These are phyloP conservation scores for Shargacucullia verbasci DNA, from an alignment of 2,888 invertebrate genomes.

Conservation along the genomic window DNA sequence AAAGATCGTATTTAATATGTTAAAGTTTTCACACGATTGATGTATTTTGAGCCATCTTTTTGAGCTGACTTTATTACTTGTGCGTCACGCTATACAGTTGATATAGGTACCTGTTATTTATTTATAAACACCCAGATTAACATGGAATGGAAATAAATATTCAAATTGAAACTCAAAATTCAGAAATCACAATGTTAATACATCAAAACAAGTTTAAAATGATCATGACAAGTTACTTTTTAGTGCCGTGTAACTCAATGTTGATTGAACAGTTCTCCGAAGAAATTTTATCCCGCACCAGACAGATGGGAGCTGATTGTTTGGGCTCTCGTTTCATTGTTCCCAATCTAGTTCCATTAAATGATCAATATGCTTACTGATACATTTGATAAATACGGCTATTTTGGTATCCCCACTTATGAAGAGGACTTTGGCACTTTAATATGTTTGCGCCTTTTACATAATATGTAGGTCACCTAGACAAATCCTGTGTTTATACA, in stretches of 20 bases:
- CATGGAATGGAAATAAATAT: no score
- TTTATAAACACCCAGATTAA: slow-evolving; percentile 34
- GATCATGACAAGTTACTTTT: slow-evolving; percentile 38
- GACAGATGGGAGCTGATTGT: slow-evolving; percentile 60
- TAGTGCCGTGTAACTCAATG: slow-evolving; percentile 27
- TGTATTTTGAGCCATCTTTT: slow-evolving; percentile 3
- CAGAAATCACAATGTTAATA: slow-evolving; percentile 14
- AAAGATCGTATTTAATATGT: no score
- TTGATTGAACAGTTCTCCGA: slow-evolving; percentile 47
- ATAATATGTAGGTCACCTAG: slow-evolving; percentile 38
- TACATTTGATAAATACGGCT: slow-evolving; percentile 45
- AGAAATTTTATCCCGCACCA: slow-evolving; percentile 53
- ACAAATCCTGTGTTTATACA: slow-evolving; percentile 30
- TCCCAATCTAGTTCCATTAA: slow-evolving; percentile 68
- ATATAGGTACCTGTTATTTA: slow-evolving; percentile 38
- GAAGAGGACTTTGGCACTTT: slow-evolving; percentile 10
- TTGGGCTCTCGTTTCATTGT: slow-evolving; percentile 64
- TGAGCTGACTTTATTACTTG: slow-evolving; percentile 29
- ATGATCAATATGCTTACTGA: slow-evolving; percentile 60
- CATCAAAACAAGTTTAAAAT: slow-evolving; percentile 25
- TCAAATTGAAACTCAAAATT: no score
- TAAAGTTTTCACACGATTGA: no score
- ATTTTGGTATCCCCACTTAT: slow-evolving; percentile 27
- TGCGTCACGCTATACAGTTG: slow-evolving; percentile 1
- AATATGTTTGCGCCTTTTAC: slow-evolving; percentile 14